Conservation (phyloP, 2,113 vertebrate genomes). For the Brevimyrus niger region DNA sequence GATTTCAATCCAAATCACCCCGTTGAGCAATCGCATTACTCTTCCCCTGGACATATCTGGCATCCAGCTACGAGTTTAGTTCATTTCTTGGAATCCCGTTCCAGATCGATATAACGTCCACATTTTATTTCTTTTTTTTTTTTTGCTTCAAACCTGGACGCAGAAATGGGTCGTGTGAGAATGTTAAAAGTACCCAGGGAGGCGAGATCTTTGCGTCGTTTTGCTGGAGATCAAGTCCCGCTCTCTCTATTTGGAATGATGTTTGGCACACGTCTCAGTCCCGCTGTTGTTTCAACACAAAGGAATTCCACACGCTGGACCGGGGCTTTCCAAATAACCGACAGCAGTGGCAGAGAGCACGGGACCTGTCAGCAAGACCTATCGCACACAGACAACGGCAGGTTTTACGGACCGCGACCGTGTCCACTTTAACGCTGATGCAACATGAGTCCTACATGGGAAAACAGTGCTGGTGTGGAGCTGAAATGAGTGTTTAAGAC, state of each 20-base stretch:
- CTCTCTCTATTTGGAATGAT: background rate
- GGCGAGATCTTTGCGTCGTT: background rate
- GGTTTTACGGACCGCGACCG: constrained; percentile 37
- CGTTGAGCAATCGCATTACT: constrained; percentile 11
- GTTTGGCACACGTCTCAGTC: background rate
- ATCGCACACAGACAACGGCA: constrained; percentile 19
- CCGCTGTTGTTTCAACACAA: constrained; percentile 1
- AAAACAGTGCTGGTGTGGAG: constrained; percentile 25
- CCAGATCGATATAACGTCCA: constrained; percentile 3
- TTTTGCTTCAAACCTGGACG: background rate
- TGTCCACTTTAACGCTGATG: constrained; percentile 33
- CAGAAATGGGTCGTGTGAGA: constrained; percentile 3
- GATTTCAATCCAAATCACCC: constrained; percentile 8
- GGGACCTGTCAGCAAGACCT: background rate
- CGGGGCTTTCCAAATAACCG: background rate
- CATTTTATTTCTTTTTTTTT: background rate
- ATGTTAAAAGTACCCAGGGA: background rate
- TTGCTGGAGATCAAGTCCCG: constrained; percentile 6
- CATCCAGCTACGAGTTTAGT: constrained; percentile 6
- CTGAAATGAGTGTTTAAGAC: constrained; percentile 30
- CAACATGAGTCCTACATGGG: constrained; percentile 33
- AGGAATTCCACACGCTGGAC: background rate
- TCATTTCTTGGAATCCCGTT: background rate
- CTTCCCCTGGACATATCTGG: constrained; percentile 4
- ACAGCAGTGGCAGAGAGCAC: background rate